A percentile compares a stretch with the other conserved stretches of the same genome.
phyloP scores from a whole-genome alignment of 2,888 invertebrate species.

The Tetramorium bicarinatum region DNA sequence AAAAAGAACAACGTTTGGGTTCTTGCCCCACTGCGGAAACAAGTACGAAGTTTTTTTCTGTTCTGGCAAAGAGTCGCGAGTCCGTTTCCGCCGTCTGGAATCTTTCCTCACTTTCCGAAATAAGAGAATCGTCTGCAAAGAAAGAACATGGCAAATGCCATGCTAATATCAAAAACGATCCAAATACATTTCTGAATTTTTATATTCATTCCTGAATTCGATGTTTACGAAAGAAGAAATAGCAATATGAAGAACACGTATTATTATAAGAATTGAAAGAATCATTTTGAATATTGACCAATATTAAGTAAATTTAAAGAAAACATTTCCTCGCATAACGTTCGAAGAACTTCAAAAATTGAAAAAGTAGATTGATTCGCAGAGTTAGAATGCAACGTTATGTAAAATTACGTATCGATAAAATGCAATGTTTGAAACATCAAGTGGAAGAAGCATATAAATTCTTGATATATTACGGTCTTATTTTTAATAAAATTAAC shows the following conservation, averaged over 20 bases:
- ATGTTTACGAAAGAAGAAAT: background rate
- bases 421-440: background rate
- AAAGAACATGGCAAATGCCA: background rate
- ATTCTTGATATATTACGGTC: background rate
- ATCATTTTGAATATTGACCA: slow-evolving; percentile 11
- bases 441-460: background rate
- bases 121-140: slow-evolving; percentile 30
- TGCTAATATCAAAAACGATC: slow-evolving; percentile 29
- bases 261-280: background rate
- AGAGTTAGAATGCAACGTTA: background rate
- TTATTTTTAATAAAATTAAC: slow-evolving; percentile 15
- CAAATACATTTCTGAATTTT: slow-evolving; percentile 5
- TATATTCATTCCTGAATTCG: background rate
- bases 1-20: background rate
- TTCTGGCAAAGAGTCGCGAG: slow-evolving; percentile 11
- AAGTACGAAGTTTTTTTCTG: slow-evolving; percentile 41
- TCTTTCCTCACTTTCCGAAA: slow-evolving; percentile 42
- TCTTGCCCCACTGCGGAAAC: slow-evolving; percentile 25
- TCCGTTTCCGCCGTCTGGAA: slow-evolving; percentile 37
- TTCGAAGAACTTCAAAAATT: background rate
- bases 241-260: background rate
- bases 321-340: background rate
- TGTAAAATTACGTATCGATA: slow-evolving; percentile 5
- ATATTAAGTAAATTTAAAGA: background rate
- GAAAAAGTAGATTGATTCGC: slow-evolving; percentile 6